Base-by-base conservation (phyloP, 2,888 invertebrate genomes). In the Zhuqinia jingwanae region DNA sequence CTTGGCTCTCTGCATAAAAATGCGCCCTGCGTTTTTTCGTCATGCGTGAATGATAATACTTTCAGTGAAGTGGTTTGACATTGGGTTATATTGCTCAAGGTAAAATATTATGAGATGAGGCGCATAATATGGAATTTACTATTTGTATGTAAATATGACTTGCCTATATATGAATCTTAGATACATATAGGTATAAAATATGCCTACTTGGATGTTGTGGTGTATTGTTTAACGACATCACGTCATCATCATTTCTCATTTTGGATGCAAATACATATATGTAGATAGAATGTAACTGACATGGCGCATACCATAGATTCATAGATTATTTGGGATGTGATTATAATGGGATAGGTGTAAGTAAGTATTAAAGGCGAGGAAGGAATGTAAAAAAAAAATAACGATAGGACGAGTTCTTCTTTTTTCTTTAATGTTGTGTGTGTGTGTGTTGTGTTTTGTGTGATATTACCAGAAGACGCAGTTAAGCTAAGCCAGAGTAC, bases 11-110 rank as follows among this genome's bases (percentile, higher is more conserved):
- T 6, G 36, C 20, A 25, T 58, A 1, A n/a, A n/a, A 22, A 58
- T 25, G 17, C 25, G 8, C 58, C 25, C 25, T 53, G 2, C 53
- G 20, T 6, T 58, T n/a, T 11, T 15, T 60, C 22, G 22, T 30
- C 45, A 53, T 75, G 70, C 70, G 13, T 22, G 47, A 50, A 47
- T 22, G 47, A 70, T 70, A 17, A 47, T 47, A 53, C 20, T 68
- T 50, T 68, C 65, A 36, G 42, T 45, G 20, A 42, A 68, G 42
- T 60, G 75, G 63, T 50, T 75, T 75, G 82, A 82, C 82, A 82
- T 82, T 82, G 82, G 60, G 20, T 36, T 75, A 58, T 60, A 73
- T 45, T 75, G 47, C 82, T 82, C 75, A 82, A 82, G 82, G 82
- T 82, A 82, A 63, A 75, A 63, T 27, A 73, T 27, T 10, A n/a